These are phyloP conservation scores for Myrmecophaga tridactyla DNA, from an alignment of 2,113 vertebrate genomes.

Conservation along the genomic window DNA sequence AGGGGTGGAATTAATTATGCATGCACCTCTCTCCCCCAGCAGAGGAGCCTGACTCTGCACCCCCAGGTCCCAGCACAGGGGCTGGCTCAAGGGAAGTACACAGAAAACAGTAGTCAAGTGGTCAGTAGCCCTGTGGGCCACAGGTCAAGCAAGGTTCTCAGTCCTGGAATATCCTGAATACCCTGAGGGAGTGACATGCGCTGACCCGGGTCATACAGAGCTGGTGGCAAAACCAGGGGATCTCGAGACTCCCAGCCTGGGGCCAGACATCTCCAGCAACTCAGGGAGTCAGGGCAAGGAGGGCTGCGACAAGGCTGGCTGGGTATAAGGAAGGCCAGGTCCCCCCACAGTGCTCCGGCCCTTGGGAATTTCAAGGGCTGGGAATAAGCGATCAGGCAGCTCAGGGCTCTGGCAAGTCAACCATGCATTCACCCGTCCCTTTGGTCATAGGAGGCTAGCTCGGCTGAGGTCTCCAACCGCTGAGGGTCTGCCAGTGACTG, in stretches of 20 bases:
- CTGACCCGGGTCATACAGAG: not conserved
- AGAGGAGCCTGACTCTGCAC: not conserved
- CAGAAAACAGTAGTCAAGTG: not conserved
- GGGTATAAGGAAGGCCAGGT: not conserved
- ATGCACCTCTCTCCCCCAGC: not conserved
- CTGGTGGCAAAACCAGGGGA: not conserved
- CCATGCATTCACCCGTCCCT: not conserved
- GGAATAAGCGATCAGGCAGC: not conserved
- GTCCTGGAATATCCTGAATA: not conserved
- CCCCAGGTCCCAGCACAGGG: not conserved
- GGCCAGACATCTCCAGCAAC: not conserved
- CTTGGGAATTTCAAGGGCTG: not conserved
- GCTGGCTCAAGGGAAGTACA: not conserved
- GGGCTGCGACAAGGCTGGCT: not conserved
- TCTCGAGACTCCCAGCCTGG: not conserved
- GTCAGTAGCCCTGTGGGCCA: not conserved
- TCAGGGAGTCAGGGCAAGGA: not conserved
- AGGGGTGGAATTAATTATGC: not conserved
- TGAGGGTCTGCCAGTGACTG: not conserved
- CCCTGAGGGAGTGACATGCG: not conserved
- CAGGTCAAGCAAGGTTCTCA: not conserved
- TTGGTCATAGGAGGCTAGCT: not conserved
- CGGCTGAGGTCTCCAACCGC: not conserved
- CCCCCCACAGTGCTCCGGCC: not conserved
- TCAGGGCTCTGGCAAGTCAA: not conserved